Evolutionary conservation across 2,113 vertebrate species (phyloP).

Genomic region (Sminthopsis crassicaudata): DNA sequence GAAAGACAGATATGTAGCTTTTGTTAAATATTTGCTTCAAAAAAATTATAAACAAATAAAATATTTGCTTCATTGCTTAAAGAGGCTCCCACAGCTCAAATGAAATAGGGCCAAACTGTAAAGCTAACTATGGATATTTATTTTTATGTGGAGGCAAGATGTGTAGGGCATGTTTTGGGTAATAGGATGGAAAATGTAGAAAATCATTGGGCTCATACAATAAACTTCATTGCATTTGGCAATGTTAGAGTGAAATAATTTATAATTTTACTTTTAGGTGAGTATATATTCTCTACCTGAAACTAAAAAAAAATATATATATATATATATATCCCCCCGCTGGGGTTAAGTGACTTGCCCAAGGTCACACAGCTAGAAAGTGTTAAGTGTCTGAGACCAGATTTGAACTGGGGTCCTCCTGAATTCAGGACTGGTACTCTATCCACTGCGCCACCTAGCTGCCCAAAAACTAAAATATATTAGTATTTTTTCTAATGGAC

Average conservation of each 20-base stretch:
- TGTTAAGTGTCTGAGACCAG: too few species aligned
- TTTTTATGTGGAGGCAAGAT: not conserved
- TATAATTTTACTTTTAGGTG: not conserved
- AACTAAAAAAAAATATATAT: not conserved
- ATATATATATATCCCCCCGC: too few species aligned
- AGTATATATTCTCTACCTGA: not conserved
- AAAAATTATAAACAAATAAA: not conserved
- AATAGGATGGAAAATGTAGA: slow-evolving; percentile 34
- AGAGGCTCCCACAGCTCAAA: not conserved
- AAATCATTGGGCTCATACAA: slow-evolving; percentile 32
- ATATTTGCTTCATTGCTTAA: not conserved
- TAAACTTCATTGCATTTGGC: slow-evolving; percentile 23
- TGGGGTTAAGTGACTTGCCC: too few species aligned
- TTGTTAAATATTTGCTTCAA: not conserved
- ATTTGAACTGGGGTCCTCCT: too few species aligned
- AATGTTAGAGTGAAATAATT: not conserved
- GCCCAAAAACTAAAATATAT: too few species aligned
- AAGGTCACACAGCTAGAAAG: too few species aligned
- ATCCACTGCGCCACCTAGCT: too few species aligned
- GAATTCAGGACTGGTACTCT: too few species aligned
- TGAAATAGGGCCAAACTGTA: not conserved
- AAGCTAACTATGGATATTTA: not conserved
- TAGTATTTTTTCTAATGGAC: slow-evolving; percentile 20
- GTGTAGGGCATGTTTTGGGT: not conserved
- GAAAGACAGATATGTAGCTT: not conserved